Percentiles rank a stretch among this genome's conserved stretches.
phyloP scores from a whole-genome alignment of 2,797 vertebrate genomes.

The Amblyraja radiata region DNA sequence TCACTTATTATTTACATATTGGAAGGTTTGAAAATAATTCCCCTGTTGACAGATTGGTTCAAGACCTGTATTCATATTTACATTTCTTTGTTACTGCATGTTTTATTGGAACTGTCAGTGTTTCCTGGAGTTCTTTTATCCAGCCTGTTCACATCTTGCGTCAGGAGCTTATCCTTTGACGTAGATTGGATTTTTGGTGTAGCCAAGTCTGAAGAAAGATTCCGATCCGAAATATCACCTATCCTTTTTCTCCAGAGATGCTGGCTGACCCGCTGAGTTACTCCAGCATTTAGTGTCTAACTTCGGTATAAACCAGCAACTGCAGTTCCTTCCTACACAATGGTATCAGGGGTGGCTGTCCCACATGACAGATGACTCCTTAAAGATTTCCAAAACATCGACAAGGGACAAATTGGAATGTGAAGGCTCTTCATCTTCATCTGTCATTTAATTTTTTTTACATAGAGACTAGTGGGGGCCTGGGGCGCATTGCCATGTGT shows the following conservation, averaged over 20 bases:
- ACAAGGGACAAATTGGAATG: no score
- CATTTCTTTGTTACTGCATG: slow-evolving; percentile 3
- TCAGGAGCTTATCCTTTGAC: not conserved
- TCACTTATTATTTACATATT: not conserved
- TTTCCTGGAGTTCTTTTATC: not conserved
- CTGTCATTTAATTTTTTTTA: no score
- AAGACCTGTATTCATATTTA: not conserved
- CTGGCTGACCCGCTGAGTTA: no score
- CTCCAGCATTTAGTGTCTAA: no score
- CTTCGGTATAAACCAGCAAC: no score
- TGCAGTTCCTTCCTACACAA: not conserved
- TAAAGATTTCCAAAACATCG: no score
- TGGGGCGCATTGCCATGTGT: no score
- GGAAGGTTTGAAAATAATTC: not conserved
- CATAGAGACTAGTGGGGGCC: no score
- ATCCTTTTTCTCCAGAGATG: no score
- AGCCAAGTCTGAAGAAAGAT: not conserved
- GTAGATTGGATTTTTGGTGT: not conserved
- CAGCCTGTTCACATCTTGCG: not conserved
- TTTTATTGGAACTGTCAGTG: not conserved
- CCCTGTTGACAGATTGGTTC: not conserved
- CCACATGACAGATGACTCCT: no score
- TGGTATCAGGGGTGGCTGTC: not conserved
- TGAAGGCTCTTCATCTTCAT: no score
- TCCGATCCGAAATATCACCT: no score